Conservation (phyloP, 64 coral and sea anemone species). For the Pocillopora verrucosa region DNA sequence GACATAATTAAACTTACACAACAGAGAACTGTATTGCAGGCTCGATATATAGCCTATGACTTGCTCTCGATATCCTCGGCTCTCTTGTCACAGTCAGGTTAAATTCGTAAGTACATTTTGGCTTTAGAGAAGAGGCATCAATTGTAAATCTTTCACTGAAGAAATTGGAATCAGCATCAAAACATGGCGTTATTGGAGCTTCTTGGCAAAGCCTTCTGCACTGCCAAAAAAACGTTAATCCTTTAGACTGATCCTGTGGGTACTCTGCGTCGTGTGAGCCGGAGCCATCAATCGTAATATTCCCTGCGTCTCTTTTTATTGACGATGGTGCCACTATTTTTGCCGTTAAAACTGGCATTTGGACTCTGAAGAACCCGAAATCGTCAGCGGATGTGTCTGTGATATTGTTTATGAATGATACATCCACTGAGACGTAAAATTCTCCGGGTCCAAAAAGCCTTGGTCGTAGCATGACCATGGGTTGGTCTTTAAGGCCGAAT, state of each 20-base stretch:
- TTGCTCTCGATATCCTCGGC: neutral
- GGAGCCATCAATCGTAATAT: conserved; percentile 11
- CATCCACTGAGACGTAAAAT: neutral
- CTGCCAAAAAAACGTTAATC: conserved; percentile 49
- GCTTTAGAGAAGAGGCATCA: conserved; percentile 24
- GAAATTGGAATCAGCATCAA: neutral
- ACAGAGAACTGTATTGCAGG: neutral
- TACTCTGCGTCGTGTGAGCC: conserved; percentile 50
- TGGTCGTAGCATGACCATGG: neutral
- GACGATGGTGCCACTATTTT: conserved; percentile 11
- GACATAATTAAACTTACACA: neutral
- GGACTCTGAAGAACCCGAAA: conserved; percentile 45
- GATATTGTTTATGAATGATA: neutral
- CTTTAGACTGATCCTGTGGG: neutral
- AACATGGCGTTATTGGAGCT: neutral
- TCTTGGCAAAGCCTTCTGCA: conserved; percentile 16
- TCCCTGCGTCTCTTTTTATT: neutral
- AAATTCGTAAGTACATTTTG: conserved; percentile 45
- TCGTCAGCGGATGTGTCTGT: conserved; percentile 31
- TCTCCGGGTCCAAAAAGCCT: neutral
- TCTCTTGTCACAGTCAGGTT: conserved; percentile 23
- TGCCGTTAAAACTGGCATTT: neutral
- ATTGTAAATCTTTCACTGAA: neutral
- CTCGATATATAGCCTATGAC: neutral
- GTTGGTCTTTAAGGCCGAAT: neutral